Percentiles rank a stretch among this genome's conserved stretches.
Evolutionary conservation across 92 coral and sea anemone genomes (phyloP).

Genomic region (Porites divaricata): DNA sequence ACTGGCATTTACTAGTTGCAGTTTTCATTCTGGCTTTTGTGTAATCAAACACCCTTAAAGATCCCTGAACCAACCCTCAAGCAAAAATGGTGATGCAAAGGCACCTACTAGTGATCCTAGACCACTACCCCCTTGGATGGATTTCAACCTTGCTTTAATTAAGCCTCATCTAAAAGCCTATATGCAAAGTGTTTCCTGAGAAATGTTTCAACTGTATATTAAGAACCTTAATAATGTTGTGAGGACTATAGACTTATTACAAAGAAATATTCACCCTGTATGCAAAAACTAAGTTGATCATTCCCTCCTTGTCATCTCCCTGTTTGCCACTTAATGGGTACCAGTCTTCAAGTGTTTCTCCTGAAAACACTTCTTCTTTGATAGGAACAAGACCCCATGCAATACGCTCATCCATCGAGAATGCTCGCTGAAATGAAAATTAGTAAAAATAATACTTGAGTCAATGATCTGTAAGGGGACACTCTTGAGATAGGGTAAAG

Average conservation of each 20-base stretch:
- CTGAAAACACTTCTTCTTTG: constrained; percentile 75
- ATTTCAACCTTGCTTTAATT: no score
- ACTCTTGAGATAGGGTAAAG: no score
- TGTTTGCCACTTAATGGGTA: constrained; percentile 94
- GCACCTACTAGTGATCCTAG: no score
- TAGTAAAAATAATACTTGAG: neutral
- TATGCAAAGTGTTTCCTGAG: neutral
- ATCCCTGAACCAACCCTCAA: no score
- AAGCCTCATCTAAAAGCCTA: no score
- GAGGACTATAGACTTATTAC: neutral
- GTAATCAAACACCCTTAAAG: no score
- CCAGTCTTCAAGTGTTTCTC: constrained; percentile 97
- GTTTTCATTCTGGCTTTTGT: no score
- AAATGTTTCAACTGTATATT: neutral
- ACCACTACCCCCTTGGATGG: no score
- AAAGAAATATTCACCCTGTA: constrained; percentile 72
- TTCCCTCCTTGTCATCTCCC: constrained; percentile 98
- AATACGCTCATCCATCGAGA: constrained; percentile 92
- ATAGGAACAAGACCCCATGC: constrained; percentile 94
- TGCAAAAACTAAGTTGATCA: constrained; percentile 92
- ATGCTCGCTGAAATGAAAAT: constrained; percentile 77
- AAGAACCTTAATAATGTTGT: neutral
- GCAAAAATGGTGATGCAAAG: no score
- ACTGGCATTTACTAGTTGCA: no score
- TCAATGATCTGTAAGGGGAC: no score